Percentiles rank a stretch among this genome's conserved stretches.
These are phyloP conservation scores for Todiramphus chloris DNA, from an alignment of 2,113 vertebrate species.

Conservation along the genomic window DNA sequence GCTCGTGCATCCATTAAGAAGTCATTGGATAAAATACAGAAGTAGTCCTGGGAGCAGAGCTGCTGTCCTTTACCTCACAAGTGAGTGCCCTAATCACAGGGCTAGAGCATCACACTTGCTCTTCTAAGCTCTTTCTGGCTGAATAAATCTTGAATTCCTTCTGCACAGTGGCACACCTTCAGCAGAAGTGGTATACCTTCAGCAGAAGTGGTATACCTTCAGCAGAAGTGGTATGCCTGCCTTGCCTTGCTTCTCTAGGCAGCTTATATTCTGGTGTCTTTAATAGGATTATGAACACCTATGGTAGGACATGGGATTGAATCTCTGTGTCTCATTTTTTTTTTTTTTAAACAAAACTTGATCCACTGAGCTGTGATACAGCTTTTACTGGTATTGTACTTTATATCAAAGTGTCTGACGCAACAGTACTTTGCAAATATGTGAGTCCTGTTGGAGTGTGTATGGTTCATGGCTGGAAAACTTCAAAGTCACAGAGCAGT, in stretches of 20 bases:
- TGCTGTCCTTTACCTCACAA: not conserved
- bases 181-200: not conserved
- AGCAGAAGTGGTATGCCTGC: not conserved
- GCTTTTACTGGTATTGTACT: not conserved
- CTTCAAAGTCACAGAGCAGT: not conserved
- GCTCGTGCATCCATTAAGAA: slow-evolving; percentile 27
- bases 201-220: not conserved
- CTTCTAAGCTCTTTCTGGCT: not conserved
- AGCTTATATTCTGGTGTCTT: not conserved
- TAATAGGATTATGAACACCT: not conserved
- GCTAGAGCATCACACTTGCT: not conserved
- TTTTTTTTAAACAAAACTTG: not conserved
- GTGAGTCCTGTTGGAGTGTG: not conserved
- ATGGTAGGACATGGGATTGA: not conserved
- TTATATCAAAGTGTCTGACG: not conserved
- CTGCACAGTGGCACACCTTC: not conserved
- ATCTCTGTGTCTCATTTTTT: not conserved
- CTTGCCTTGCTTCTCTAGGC: not conserved
- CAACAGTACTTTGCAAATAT: not conserved
- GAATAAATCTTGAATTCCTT: slow-evolving; percentile 26
- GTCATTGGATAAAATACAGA: slow-evolving; percentile 42
- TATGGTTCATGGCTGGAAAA: not conserved
- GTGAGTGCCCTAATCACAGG: not conserved
- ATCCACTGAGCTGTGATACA: not conserved
- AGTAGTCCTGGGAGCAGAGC: not conserved